Percentiles rank a stretch among this genome's conserved stretches.
phyloP scores from a whole-genome alignment of 2,797 vertebrate genomes.

The Passerculus sandwichensis region DNA sequence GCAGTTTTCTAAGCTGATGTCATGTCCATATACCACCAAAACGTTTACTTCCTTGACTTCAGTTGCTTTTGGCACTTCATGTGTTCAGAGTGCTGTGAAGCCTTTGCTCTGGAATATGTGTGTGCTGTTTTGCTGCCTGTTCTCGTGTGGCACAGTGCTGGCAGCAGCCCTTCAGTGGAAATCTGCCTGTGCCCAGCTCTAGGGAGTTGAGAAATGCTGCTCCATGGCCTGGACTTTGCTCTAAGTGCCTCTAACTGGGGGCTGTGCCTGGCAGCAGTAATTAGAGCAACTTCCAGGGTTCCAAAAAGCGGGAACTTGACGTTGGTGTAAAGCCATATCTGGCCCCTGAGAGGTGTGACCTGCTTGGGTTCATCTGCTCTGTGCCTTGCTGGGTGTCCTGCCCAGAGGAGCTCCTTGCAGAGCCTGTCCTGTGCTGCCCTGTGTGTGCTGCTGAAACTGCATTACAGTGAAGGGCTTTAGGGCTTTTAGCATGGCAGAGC shows the following conservation, averaged over 20 bases:
- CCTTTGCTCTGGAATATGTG: not conserved
- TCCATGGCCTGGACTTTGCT: not conserved
- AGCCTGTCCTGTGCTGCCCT: too few species aligned
- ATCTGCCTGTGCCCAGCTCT: not conserved
- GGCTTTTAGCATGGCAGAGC: too few species aligned
- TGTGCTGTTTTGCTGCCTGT: not conserved
- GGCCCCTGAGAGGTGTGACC: not conserved
- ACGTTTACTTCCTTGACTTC: not conserved
- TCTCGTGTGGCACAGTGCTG: not conserved
- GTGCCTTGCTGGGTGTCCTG: not conserved
- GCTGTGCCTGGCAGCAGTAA: not conserved
- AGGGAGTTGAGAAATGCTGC: not conserved
- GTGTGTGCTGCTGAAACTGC: too few species aligned
- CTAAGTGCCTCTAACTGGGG: not conserved
- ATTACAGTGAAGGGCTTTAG: too few species aligned
- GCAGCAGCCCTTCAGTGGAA: not conserved
- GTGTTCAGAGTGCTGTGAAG: not conserved
- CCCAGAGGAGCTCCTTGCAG: not conserved
- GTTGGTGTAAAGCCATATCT: not conserved
- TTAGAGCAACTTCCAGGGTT: not conserved
- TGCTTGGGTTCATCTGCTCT: rapidly evolving
- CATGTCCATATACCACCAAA: not conserved
- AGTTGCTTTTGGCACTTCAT: not conserved
- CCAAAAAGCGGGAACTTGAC: not conserved
- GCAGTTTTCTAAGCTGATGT: not conserved